phyloP scores from a whole-genome alignment of 2,113 vertebrate species.

The Bungarus multicinctus region DNA sequence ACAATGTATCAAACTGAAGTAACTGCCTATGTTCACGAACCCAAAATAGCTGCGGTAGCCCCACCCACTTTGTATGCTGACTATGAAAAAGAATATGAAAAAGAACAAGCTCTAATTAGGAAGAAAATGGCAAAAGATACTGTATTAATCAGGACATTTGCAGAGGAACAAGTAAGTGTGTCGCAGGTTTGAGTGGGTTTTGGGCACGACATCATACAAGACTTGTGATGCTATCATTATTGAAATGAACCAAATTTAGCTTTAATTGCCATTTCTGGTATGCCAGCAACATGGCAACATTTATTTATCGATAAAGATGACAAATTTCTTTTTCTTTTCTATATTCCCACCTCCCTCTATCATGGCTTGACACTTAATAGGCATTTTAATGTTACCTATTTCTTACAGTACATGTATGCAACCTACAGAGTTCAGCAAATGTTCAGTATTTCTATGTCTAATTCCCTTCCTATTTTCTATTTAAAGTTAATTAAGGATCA shows the following conservation, averaged over 20 bases:
- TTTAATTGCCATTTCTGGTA: background rate
- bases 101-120: slow-evolving; percentile 83
- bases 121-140: slow-evolving; percentile 87
- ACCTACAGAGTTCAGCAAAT: background rate
- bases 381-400: background rate
- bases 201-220: background rate
- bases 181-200: background rate
- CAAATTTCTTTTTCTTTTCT: background rate
- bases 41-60: slow-evolving; percentile 78
- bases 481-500: background rate
- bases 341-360: background rate
- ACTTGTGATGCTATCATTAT: background rate
- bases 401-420: background rate
- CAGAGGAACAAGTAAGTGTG: slow-evolving; percentile 83
- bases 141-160: slow-evolving; percentile 79
- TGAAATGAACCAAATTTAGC: background rate
- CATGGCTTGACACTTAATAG: background rate
- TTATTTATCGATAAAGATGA: background rate
- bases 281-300: background rate
- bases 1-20: slow-evolving; percentile 84
- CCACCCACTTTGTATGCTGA: slow-evolving; percentile 77
- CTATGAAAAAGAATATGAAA: slow-evolving; percentile 87
- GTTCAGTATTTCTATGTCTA: background rate
- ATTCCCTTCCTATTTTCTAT: background rate
- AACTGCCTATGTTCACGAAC: slow-evolving; percentile 83